Conservation (phyloP, 2,113 vertebrate genomes). For the Perccottus glenii region DNA sequence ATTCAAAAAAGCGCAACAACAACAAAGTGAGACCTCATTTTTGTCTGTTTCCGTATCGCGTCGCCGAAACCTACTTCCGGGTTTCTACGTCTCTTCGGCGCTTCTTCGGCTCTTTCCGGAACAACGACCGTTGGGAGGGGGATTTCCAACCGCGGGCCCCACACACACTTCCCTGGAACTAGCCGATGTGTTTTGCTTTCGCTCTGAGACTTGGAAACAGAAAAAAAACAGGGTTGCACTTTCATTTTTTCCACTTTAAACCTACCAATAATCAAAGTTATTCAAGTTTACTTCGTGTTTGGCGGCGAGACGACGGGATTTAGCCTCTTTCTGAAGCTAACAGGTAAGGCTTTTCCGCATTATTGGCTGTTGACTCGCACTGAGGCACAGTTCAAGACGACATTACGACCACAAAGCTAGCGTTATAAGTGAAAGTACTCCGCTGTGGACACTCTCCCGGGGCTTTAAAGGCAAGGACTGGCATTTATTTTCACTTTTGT, state of each 20-base stretch:
- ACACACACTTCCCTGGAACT: slow-evolving; percentile 68
- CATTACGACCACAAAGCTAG: slow-evolving; percentile 35
- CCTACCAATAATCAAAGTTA: slow-evolving; percentile 6
- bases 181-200: slow-evolving; percentile 94
- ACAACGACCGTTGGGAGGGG: slow-evolving; percentile 70
- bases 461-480: slow-evolving; percentile 13
- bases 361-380: slow-evolving; percentile 10
- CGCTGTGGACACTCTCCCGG: slow-evolving; percentile 16
- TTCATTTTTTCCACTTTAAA: slow-evolving; percentile 77
- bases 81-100: slow-evolving; percentile 28
- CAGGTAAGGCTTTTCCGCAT: slow-evolving; percentile 72
- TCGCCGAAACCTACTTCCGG: not conserved
- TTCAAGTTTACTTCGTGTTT: not conserved
- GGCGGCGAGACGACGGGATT: slow-evolving; percentile 22
- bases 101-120: slow-evolving; percentile 23
- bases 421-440: slow-evolving; percentile 60
- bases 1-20: too few relatives aligned
- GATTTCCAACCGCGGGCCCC: slow-evolving; percentile 86
- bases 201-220: slow-evolving; percentile 85
- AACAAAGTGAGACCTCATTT: not conserved
- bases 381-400: slow-evolving; percentile 44
- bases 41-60: not conserved
- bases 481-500: slow-evolving; percentile 71
- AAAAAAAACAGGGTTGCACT: slow-evolving; percentile 59
- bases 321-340: slow-evolving; percentile 41